Evolutionary conservation across 2,888 invertebrate species (phyloP), one percentile per base, ranked within the genome.

Genomic region (Rhyacophila evoluta): DNA sequence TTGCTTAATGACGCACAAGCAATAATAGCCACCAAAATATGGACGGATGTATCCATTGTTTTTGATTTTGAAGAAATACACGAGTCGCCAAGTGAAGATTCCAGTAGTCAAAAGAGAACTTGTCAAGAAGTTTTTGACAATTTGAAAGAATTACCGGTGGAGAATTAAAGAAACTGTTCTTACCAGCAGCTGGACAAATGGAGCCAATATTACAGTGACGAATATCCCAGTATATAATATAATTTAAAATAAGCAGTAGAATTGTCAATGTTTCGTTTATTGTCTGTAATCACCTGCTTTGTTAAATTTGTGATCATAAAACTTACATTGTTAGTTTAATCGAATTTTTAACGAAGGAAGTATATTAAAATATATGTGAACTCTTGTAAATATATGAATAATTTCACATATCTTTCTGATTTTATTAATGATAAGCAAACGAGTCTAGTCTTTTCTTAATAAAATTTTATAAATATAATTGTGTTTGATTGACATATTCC

Each of bases 371-470:
- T 19, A 55, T 55, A 25, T 55, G 55, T 55, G 55, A 55, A 55
- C 15, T 5, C 15, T 19, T 55, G 55, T 55, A 55, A 19, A 55
- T 55, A 55, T 55, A 55, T 33, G 19, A 55, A 55, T 55, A 55
- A 19, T 55, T 19, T 55, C 55, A 55, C 55, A 55, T 55, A 25
- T 39, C 4, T 55, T 55, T 6, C 25, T 19, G 6, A 55, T 33
- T 4, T 33, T 33, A 55, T 19, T 55, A 55, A 55, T 55, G 1
- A 33, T 55, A 55, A 55, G 19, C 19, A 15, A 55, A 55, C 55
- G 19, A 55, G 19, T 55, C 55, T 55, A 55, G 55, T 55, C 55
- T 12, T 55, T 55, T 55, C 55, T 55, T 19, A 55, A 55, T 55
- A 55, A 55, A 55, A 8, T 55, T 55, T 55, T 55, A 19, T 55